Evolutionary conservation across 2,797 vertebrate species (phyloP).

Genomic region (Gobionotothen gibberifrons): DNA sequence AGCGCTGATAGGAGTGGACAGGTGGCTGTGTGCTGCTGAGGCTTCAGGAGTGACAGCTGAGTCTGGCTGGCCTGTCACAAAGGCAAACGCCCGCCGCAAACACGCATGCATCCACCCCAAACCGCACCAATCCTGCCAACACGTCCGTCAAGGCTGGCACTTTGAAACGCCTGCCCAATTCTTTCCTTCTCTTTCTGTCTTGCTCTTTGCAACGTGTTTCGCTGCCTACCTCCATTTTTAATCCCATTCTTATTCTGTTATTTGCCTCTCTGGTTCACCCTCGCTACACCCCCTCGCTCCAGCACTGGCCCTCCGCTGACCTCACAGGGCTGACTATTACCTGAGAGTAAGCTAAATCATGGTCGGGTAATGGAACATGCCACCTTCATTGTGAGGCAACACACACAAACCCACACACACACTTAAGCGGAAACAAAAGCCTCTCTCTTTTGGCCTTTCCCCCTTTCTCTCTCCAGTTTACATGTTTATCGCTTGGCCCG

Average conservation of each 20-base stretch:
- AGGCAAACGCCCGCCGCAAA: conserved; percentile 44
- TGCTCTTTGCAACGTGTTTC: conserved; percentile 47
- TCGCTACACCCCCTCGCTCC: conserved; percentile 35
- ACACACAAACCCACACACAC: conserved; percentile 28
- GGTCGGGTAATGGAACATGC: conserved; percentile 81
- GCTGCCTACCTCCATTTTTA: conserved; percentile 50
- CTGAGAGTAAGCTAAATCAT: conserved; percentile 82
- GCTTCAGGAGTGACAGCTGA: conserved; percentile 64
- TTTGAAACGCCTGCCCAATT: conserved; percentile 32
- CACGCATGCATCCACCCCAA: conserved; percentile 33
- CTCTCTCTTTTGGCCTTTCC: conserved; percentile 57
- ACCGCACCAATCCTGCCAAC: conserved; percentile 42
- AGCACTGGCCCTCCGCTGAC: conserved; percentile 69
- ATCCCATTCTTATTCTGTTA: conserved; percentile 46
- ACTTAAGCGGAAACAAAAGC: conserved; percentile 58
- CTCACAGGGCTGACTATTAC: conserved; percentile 77
- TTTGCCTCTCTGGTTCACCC: conserved; percentile 44
- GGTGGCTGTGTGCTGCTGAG: conserved; percentile 61
- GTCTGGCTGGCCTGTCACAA: conserved; percentile 64
- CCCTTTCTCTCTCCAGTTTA: conserved; percentile 55
- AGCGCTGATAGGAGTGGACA: conserved; percentile 73
- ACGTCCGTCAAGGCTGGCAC: conserved; percentile 54
- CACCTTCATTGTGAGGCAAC: conserved; percentile 62
- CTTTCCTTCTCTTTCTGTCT: conserved; percentile 33
- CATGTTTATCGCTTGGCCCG: conserved; percentile 72